A percentile compares a stretch with the other conserved stretches of the same genome.
These are phyloP conservation scores for Liodrosophila aerea DNA, from an alignment of 2,888 invertebrate species.

Conservation along the genomic window DNA sequence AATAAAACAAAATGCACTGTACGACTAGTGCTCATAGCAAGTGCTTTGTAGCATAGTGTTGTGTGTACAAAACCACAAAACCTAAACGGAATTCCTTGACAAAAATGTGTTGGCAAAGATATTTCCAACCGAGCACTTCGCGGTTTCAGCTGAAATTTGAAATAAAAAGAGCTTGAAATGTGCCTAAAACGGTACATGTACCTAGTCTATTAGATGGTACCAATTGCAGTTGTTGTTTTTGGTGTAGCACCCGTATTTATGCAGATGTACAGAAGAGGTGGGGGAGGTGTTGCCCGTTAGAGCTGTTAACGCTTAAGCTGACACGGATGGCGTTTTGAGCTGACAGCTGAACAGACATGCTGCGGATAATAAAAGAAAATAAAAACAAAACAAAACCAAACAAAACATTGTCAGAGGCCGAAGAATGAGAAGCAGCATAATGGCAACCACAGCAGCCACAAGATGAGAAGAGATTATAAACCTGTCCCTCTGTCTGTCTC, in stretches of 20 bases:
- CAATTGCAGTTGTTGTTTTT: slow-evolving; percentile 15
- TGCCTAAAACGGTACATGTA: slow-evolving; percentile 29
- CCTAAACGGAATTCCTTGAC: slow-evolving; percentile 4
- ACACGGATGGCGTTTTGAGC: slow-evolving; percentile 41
- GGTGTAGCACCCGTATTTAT: slow-evolving; percentile 11
- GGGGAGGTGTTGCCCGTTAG: slow-evolving; percentile 15
- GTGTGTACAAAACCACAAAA: background rate
- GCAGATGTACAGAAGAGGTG: too few species aligned
- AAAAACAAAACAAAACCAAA: slow-evolving; percentile 45
- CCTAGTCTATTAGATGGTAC: slow-evolving; percentile 36
- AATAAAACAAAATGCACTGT: too few species aligned
- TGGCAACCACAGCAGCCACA: background rate
- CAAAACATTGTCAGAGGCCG: slow-evolving; percentile 10
- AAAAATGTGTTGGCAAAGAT: slow-evolving; percentile 19
- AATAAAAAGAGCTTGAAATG: slow-evolving; percentile 55
- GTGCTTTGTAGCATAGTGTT: background rate
- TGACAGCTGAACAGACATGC: slow-evolving; percentile 38
- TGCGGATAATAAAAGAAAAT: slow-evolving; percentile 29
- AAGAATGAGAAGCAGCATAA: background rate
- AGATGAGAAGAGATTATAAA: too few species aligned
- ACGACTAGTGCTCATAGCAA: background rate
- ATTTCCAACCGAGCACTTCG: slow-evolving; percentile 38
- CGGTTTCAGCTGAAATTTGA: slow-evolving; percentile 28
- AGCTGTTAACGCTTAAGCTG: slow-evolving; percentile 40
- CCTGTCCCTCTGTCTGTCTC: background rate